These are phyloP conservation scores for Microcebus griseorufus DNA, from an alignment of 2,113 vertebrate species.

Conservation along the genomic window DNA sequence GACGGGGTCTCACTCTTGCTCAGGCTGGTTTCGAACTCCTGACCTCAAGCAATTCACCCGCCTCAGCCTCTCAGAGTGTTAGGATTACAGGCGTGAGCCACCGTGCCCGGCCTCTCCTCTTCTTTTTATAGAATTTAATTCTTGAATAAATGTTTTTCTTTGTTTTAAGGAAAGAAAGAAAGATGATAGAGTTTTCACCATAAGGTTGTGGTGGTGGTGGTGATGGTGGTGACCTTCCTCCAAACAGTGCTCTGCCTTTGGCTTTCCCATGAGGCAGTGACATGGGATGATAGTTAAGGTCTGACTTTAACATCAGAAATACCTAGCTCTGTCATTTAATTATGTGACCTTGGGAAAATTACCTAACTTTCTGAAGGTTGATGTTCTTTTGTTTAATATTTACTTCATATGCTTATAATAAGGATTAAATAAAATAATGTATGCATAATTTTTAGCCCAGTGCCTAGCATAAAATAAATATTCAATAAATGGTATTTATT, in stretches of 20 bases:
- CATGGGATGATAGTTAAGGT: background rate
- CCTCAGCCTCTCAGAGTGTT: no score
- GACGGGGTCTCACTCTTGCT: no score
- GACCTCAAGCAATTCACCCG: no score
- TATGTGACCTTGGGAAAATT: background rate
- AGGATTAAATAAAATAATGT: conserved; percentile 28
- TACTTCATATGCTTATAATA: conserved; percentile 1
- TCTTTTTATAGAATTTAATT: conserved; percentile 40
- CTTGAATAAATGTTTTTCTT: conserved; percentile 6
- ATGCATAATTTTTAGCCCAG: conserved; percentile 16
- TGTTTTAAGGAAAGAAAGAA: conserved; percentile 7
- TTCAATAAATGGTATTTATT: background rate
- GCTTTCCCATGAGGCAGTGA: background rate
- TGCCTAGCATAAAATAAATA: background rate
- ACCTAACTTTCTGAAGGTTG: background rate
- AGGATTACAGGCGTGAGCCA: no score
- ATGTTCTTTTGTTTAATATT: conserved; percentile 9
- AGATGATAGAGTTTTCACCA: conserved; percentile 10
- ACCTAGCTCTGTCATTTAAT: background rate
- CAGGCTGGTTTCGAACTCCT: no score
- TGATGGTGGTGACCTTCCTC: background rate
- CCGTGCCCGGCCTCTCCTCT: background rate
- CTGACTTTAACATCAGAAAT: background rate
- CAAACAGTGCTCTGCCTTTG: background rate
- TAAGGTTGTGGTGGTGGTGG: background rate